Conservation (phyloP, 2,113 vertebrate genomes). For the Sigmodon hispidus region DNA sequence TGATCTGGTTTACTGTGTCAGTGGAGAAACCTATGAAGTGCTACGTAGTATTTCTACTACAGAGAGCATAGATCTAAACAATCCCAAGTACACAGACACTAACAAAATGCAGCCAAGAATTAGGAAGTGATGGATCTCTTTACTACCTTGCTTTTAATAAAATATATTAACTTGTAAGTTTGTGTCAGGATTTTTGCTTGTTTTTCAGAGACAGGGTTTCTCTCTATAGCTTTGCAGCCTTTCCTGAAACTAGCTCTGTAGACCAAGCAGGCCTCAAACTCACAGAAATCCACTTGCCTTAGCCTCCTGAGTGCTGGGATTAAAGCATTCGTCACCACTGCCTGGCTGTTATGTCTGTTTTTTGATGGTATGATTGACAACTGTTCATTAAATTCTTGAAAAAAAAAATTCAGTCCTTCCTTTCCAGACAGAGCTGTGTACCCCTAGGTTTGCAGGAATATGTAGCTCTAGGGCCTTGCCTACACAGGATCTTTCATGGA, state of each 20-base stretch:
- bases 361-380: slow-evolving; percentile 10
- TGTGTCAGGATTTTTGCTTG: neutral
- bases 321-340: neutral
- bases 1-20: too few relatives aligned
- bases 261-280: neutral
- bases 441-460: neutral
- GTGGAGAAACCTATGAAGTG: too few relatives aligned
- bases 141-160: slow-evolving; percentile 37
- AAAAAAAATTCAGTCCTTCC: neutral
- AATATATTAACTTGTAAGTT: slow-evolving; percentile 12
- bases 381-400: slow-evolving; percentile 2
- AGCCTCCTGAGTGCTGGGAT: neutral
- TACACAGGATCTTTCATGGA: neutral
- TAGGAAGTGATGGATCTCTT: neutral
- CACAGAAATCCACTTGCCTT: neutral
- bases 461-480: accelerated
- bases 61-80: neutral
- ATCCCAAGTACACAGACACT: neutral
- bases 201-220: neutral
- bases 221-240: neutral
- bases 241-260: neutral
- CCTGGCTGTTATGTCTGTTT: neutral
- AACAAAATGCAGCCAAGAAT: neutral
- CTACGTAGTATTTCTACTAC: neutral
- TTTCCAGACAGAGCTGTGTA: neutral